A percentile compares a stretch with the other conserved stretches of the same genome.
Conservation (phyloP, 2,797 vertebrate species). For the Gallinago stenura region DNA sequence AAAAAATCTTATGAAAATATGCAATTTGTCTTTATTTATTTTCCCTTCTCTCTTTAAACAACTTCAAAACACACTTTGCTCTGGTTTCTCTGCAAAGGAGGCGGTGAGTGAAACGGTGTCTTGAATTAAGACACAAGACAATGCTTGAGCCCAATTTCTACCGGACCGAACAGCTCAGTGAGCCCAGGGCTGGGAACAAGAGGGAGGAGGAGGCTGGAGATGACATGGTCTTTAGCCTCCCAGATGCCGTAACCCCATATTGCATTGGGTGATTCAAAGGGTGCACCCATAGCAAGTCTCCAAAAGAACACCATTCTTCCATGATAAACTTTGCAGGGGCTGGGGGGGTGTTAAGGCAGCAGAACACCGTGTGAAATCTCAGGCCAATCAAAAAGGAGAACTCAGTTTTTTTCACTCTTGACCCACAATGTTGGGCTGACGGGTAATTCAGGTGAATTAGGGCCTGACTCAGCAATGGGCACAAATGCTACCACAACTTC, state of each 20-base stretch:
- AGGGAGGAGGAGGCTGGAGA: background rate
- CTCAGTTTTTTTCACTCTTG: background rate
- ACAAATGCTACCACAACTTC: background rate
- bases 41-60: background rate
- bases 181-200: background rate
- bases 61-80: background rate
- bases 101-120: background rate
- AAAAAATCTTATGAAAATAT: background rate
- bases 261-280: background rate
- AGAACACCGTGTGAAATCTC: accelerated
- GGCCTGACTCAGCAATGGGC: background rate
- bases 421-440: background rate
- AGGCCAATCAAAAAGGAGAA: background rate
- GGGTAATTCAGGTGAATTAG: background rate
- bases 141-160: background rate
- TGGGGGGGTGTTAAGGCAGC: background rate
- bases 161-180: background rate
- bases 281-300: background rate
- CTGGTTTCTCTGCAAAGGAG: background rate
- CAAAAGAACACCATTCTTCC: background rate
- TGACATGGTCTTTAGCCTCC: background rate
- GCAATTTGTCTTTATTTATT: conserved; percentile 8
- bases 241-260: background rate
- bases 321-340: accelerated
- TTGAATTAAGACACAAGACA: background rate